phyloP scores from a whole-genome alignment of 2,797 vertebrate genomes.

The Natrix natrix region DNA sequence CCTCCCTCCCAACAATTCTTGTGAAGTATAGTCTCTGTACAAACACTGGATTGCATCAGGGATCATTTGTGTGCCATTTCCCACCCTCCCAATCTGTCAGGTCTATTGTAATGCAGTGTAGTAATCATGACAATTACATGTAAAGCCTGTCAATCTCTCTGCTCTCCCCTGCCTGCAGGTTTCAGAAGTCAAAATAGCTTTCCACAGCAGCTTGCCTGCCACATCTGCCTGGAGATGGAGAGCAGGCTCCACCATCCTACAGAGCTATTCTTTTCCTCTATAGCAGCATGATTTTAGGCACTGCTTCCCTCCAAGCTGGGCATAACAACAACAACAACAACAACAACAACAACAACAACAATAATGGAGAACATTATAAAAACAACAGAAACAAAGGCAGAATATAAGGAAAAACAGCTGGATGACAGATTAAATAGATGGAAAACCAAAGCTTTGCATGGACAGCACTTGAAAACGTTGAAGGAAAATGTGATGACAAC shows the following conservation, averaged over 20 bases:
- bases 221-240: conserved; percentile 62
- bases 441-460: too few relatives aligned
- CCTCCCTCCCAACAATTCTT: background rate
- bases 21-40: background rate
- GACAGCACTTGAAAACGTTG: too few relatives aligned
- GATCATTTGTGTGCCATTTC: background rate
- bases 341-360: too few relatives aligned
- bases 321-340: background rate
- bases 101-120: conserved; percentile 35
- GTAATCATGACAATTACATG: conserved; percentile 57
- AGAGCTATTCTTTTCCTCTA: conserved; percentile 16
- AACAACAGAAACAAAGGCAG: too few relatives aligned
- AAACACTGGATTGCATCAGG: background rate
- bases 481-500: too few relatives aligned
- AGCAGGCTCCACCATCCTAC: conserved; percentile 42
- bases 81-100: background rate
- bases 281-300: background rate
- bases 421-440: too few relatives aligned
- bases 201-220: conserved; percentile 61
- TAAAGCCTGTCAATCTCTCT: conserved; percentile 42
- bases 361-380: too few relatives aligned
- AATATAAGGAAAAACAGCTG: too few relatives aligned
- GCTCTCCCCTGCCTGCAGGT: conserved; percentile 43
- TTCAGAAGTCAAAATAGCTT: conserved; percentile 66
- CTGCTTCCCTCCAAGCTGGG: conserved; percentile 41